phyloP scores from a whole-genome alignment of 1,140 invertebrate species.

The Probaryconus sp. region DNA sequence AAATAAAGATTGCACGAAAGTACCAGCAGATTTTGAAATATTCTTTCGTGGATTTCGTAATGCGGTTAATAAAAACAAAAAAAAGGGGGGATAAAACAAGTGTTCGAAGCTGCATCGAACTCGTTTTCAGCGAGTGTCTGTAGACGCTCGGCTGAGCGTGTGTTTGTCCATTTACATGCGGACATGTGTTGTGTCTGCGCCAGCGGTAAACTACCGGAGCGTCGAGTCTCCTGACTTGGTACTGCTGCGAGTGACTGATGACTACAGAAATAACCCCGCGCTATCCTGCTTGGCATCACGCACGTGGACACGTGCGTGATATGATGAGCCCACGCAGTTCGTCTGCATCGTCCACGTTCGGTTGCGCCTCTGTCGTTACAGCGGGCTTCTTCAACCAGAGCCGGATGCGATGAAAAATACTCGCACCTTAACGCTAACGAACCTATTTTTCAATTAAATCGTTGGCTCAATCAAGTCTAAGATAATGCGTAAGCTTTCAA shows the following conservation, averaged over 20 bases:
- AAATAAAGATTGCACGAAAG: too few species aligned
- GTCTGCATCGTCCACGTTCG: slow-evolving; percentile 18
- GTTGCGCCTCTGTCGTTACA: slow-evolving; percentile 5
- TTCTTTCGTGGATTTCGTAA: slow-evolving; percentile 9
- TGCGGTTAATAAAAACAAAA: too few species aligned
- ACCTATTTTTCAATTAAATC: slow-evolving; percentile 48
- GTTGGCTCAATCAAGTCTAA: slow-evolving; percentile 7
- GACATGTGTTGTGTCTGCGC: slow-evolving; percentile 63
- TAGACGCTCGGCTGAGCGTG: slow-evolving; percentile 6
- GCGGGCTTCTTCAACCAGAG: neutral
- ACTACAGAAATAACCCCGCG: slow-evolving; percentile 71
- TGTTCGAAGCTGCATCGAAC: slow-evolving; percentile 13
- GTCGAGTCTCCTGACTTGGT: slow-evolving; percentile 45
- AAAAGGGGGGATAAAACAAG: slow-evolving; percentile 5
- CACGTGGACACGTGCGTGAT: slow-evolving; percentile 68
- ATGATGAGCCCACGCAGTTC: slow-evolving; percentile 64
- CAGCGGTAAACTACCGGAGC: slow-evolving; percentile 47
- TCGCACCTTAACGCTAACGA: slow-evolving; percentile 23
- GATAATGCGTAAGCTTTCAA: neutral
- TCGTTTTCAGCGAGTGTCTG: neutral
- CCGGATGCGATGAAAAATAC: slow-evolving; percentile 25
- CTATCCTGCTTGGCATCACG: slow-evolving; percentile 62
- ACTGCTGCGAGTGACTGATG: slow-evolving; percentile 69
- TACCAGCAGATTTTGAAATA: slow-evolving; percentile 12
- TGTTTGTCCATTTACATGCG: slow-evolving; percentile 41